Evolutionary conservation across 2,113 vertebrate genomes (phyloP), one percentile per base, ranked within the genome.

Genomic region (Labrus mixtus): DNA sequence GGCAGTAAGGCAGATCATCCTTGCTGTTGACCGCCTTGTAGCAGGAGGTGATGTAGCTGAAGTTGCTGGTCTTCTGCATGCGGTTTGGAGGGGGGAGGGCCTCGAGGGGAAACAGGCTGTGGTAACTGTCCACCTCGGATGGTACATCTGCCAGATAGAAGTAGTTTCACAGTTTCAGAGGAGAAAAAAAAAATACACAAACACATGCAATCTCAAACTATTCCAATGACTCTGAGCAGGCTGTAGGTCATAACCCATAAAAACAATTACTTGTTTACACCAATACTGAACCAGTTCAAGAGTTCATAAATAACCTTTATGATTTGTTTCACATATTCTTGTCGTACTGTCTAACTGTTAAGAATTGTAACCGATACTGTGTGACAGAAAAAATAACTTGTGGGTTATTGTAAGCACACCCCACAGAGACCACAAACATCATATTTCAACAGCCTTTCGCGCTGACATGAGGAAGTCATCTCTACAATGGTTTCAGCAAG

Each of bases 11-110:
- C 89, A 99, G 93, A 83, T 99, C 97, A 89, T 99, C 98, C 93
- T 99, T 99, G 94, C 96, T 97, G 94, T 97, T 99, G 90, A 99
- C 96, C 50, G 98, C 98, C 94, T 99, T 99, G 93, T 99, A 99
- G 92, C 98, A 99, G 39, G 98, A 98, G 33, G 98, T 99, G 82
- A 98, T 97, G 85, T 98, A 99, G 80, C 97, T 98, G 88, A 99
- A 99, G 92, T 98, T 99, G 95, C 97, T 97, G 83, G 97, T 97
- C 95, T 99, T 99, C 93, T 99, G 98, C 91, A 99, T 96, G 68
- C 97, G 95, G 90, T 97, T 99, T 73, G 97, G 97, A 0, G 96
- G 97, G 51, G 96, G 97, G 83, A 98, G 95, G 79, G 97, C 96
- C 90, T 99, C 98, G 64, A 99, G 94, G 68, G 98, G 98, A 79